Conservation (phyloP, 1,140 invertebrate genomes). For the Drosophila littoralis region DNA sequence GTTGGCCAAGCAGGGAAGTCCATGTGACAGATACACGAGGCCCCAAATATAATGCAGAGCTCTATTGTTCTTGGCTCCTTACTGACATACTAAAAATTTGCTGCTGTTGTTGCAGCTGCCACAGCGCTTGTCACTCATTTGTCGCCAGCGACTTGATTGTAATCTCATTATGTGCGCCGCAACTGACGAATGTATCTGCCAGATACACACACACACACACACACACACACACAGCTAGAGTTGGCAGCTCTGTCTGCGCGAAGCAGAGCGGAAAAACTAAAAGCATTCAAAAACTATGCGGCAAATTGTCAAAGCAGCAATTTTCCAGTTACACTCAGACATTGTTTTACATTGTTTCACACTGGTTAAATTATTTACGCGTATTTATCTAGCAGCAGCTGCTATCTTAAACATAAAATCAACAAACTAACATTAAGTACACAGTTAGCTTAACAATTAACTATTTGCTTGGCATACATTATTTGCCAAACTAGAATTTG, state of each 20-base stretch:
- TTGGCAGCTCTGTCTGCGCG: constrained; percentile 27
- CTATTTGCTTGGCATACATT: constrained; percentile 12
- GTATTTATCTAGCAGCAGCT: constrained; percentile 12
- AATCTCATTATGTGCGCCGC: constrained; percentile 67
- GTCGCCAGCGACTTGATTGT: constrained; percentile 70
- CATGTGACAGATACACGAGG: constrained; percentile 55
- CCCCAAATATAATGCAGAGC: constrained; percentile 6
- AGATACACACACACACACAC: constrained; percentile 9
- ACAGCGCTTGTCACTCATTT: constrained; percentile 69
- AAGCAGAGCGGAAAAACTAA: constrained; percentile 75
- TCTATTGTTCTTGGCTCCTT: constrained; percentile 66
- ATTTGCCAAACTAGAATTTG: not conserved
- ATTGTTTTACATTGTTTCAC: constrained; percentile 66
- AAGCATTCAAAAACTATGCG: constrained; percentile 64
- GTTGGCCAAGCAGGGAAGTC: constrained; percentile 51
- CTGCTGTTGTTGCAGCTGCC: constrained; percentile 38
- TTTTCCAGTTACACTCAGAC: constrained; percentile 40
- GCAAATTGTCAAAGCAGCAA: constrained; percentile 56
- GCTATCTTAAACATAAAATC: constrained; percentile 10
- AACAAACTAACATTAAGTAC: not conserved
- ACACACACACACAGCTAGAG: not conserved
- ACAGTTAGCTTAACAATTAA: constrained; percentile 29
- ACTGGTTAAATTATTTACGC: constrained; percentile 51
- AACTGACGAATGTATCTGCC: constrained; percentile 37
- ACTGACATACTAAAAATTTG: constrained; percentile 66